These are phyloP conservation scores for Paramormyrops kingsleyae DNA, from an alignment of 2,113 vertebrate species.

Conservation along the genomic window DNA sequence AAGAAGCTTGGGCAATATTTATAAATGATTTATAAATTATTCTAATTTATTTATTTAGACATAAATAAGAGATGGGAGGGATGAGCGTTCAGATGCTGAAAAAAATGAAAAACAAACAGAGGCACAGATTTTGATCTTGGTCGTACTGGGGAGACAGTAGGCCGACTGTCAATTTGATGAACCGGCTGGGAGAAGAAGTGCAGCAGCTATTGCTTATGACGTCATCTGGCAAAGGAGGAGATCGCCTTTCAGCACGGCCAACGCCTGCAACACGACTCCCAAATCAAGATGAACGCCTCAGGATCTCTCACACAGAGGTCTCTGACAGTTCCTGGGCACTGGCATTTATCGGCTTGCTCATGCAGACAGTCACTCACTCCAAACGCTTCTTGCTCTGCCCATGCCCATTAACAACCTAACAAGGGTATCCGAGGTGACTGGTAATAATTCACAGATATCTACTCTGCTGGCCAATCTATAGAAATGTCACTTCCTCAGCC, in stretches of 20 bases:
- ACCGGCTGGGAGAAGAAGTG: slow-evolving; percentile 22
- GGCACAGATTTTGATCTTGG: background rate
- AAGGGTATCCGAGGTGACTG: slow-evolving; percentile 44
- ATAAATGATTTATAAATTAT: background rate
- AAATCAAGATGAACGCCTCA: slow-evolving; percentile 13
- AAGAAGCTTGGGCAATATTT: background rate
- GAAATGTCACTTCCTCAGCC: background rate
- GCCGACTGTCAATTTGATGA: background rate
- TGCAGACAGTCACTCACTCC: slow-evolving; percentile 54
- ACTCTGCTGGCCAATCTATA: background rate
- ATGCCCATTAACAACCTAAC: slow-evolving; percentile 45
- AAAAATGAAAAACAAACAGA: background rate
- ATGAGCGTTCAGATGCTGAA: background rate
- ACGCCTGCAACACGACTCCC: slow-evolving; percentile 39
- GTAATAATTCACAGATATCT: slow-evolving; percentile 33
- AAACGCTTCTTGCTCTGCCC: slow-evolving; percentile 57
- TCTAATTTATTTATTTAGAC: background rate
- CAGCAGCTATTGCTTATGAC: slow-evolving; percentile 28
- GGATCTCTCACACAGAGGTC: slow-evolving; percentile 11
- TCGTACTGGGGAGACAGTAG: background rate
- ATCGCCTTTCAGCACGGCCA: slow-evolving; percentile 35
- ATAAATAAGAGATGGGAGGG: background rate
- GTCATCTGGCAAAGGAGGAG: slow-evolving; percentile 29
- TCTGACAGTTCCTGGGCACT: slow-evolving; percentile 24
- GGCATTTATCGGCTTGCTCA: slow-evolving; percentile 43